Conservation (phyloP, 2,797 vertebrate genomes). For the Danio aesculapii region DNA sequence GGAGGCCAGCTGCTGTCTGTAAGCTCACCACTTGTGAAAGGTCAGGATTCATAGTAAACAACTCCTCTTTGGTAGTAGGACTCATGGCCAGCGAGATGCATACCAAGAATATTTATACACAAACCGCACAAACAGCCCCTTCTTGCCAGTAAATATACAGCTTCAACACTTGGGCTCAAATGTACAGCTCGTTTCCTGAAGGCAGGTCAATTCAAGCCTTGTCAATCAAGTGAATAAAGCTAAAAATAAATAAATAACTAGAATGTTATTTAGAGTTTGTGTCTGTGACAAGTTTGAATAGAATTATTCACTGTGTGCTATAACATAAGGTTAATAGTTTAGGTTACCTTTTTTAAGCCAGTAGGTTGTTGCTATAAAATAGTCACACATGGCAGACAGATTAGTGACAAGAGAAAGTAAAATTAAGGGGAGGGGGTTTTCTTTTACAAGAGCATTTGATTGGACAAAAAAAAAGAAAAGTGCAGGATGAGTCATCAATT, state of each 20-base stretch:
- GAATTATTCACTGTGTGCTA: not conserved
- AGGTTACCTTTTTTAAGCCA: not conserved
- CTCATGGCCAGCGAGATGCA: conserved; percentile 45
- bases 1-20: conserved; percentile 44
- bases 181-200: not conserved
- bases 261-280: no score
- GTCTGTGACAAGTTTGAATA: not conserved
- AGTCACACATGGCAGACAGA: not conserved
- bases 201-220: not conserved
- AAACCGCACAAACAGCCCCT: conserved; percentile 54
- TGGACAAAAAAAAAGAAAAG: not conserved
- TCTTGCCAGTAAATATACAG: conserved; percentile 42
- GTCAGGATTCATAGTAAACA: conserved; percentile 58
- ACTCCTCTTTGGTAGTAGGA: conserved; percentile 39
- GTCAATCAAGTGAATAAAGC: conserved; percentile 17
- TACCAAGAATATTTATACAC: conserved; percentile 58
- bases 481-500: not conserved
- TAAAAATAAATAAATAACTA: not conserved
- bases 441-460: not conserved
- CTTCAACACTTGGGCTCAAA: conserved; percentile 26
- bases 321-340: no score
- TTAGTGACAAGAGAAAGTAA: not conserved
- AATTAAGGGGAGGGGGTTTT: not conserved
- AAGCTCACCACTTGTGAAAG: conserved; percentile 49
- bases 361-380: not conserved